Conservation (phyloP, 2,888 invertebrate genomes). For the Emmelina monodactyla region DNA sequence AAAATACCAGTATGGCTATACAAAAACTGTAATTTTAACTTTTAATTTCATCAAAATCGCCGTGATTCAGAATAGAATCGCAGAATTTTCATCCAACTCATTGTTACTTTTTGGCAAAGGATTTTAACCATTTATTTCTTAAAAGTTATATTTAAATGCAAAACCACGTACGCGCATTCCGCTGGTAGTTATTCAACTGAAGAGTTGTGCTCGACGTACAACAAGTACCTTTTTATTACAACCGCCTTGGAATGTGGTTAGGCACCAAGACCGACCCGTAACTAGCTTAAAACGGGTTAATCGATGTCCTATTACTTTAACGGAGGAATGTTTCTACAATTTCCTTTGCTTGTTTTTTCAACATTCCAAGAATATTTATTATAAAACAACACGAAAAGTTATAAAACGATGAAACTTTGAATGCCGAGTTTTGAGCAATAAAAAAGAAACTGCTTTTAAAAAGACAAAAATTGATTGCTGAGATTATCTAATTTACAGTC, state of each 20-base stretch:
- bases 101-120: too few relatives aligned
- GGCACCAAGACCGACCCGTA: constrained; percentile 27
- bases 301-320: constrained; percentile 5
- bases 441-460: too few relatives aligned
- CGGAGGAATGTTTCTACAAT: not conserved
- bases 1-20: too few relatives aligned
- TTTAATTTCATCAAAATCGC: too few relatives aligned
- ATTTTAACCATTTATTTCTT: too few relatives aligned
- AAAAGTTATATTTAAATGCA: constrained; percentile 1
- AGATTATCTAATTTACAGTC: not conserved
- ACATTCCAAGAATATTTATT: constrained; percentile 3
- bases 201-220: not conserved
- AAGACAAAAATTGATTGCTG: not conserved
- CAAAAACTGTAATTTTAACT: too few relatives aligned
- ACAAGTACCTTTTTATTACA: constrained; percentile 1
- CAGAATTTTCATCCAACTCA: too few relatives aligned
- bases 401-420: too few relatives aligned
- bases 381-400: too few relatives aligned
- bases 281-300: constrained; percentile 33
- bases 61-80: too few relatives aligned
- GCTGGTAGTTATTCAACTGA: not conserved
- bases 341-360: constrained; percentile 2
- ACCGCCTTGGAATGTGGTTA: constrained; percentile 27
- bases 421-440: too few relatives aligned
- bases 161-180: constrained; percentile 1